Base-by-base conservation (phyloP, 2,113 vertebrate species). In the Sinocyclocheilus rhinocerous region DNA sequence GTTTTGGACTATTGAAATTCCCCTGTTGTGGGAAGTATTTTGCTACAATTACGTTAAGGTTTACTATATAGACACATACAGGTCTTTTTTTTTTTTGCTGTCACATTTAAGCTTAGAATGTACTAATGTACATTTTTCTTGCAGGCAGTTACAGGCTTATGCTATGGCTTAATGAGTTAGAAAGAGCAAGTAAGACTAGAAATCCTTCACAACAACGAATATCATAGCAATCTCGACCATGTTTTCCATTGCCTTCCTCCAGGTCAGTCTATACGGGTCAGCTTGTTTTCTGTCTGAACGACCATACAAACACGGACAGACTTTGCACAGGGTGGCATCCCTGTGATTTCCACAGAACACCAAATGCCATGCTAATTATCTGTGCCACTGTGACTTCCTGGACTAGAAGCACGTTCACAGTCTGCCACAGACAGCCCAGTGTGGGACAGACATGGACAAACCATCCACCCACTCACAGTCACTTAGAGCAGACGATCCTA, bases 331-430 rank as follows among this genome's bases (percentile, higher is more conserved):
- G 77, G 45, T 84, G 82, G 82, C 76, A 81, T 86, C 81, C 63
- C 69, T 81, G 70, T 39, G 57, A 26, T 72, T 20, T 61, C 45
- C 26, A 63, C 76, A 82, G 70, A 81, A 42, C 76, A 82, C 24
- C 61, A 84, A 84, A 81, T 55, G 80, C 59, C 77, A 36, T 13
- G 69, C 36, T 87, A 72, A 87, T 89, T 87, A 87, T 59, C 85
- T 76, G 76, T 50, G 69, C 55, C 81, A 82, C 69, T 16, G 12
- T 84, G 79, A 79, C 83, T 83, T 76, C 33, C 69, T 81, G 77
- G 87, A 79, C 73, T 77, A 69, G 16, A 76, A 73, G 36, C 76
- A 70, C 48, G 7, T 81, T 85, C 61, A 85, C 82, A 87, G 82
- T 81, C 72, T 84, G 79, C 48, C 82, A 84, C 33, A 85, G 81